These are phyloP conservation scores for Gasterosteus aculeatus DNA, from an alignment of 2,113 vertebrate species.

Conservation along the genomic window DNA sequence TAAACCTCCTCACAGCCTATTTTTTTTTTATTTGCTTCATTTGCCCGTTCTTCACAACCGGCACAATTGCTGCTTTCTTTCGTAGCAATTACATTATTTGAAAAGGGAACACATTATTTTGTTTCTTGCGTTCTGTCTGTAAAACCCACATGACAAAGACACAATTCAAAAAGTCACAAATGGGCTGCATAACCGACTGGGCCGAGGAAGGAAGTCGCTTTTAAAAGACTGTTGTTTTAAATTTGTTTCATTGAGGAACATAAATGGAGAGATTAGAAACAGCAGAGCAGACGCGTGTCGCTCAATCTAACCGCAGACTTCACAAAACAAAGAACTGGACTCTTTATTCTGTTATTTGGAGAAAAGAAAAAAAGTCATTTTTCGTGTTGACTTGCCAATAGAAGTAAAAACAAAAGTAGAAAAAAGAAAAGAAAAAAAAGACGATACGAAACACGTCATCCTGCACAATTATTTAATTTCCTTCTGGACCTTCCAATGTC, in stretches of 20 bases:
- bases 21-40: constrained; percentile 61
- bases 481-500: neutral
- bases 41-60: constrained; percentile 51
- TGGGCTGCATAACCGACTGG: constrained; percentile 56
- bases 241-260: constrained; percentile 58
- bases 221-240: constrained; percentile 57
- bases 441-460: constrained; percentile 19
- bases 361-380: constrained; percentile 9
- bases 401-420: constrained; percentile 17
- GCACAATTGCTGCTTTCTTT: constrained; percentile 54
- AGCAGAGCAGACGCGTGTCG: constrained; percentile 11
- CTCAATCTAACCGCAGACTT: constrained; percentile 16
- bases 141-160: constrained; percentile 72
- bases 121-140: constrained; percentile 59
- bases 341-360: constrained; percentile 30
- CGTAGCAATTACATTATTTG: constrained; percentile 56
- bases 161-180: constrained; percentile 52
- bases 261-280: constrained; percentile 52
- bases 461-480: constrained; percentile 6
- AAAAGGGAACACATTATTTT: constrained; percentile 61
- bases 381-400: constrained; percentile 22
- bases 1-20: constrained; percentile 33
- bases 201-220: constrained; percentile 44
- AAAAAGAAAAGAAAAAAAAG: constrained; percentile 23
- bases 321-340: constrained; percentile 20